These are phyloP conservation scores for Pardalotus punctatus DNA, from an alignment of 2,113 vertebrate genomes.

Conservation along the genomic window DNA sequence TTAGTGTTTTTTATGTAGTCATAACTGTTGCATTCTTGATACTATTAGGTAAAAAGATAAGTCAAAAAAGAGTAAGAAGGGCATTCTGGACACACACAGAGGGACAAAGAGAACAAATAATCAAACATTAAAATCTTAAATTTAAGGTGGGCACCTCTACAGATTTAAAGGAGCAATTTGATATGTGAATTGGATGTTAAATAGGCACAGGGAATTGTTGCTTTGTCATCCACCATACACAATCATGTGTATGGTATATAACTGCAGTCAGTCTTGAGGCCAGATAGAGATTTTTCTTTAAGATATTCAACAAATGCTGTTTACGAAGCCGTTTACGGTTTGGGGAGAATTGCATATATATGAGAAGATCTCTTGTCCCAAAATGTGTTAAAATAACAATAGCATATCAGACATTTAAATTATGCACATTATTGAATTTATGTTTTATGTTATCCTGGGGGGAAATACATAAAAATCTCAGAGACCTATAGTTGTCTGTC, in stretches of 20 bases:
- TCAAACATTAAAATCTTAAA: background rate
- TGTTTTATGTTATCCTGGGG: background rate
- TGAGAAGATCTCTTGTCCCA: background rate
- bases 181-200: background rate
- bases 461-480: background rate
- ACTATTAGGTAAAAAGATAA: background rate
- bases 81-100: background rate
- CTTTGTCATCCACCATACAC: background rate
- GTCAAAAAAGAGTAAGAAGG: background rate
- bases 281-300: background rate
- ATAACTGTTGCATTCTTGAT: background rate
- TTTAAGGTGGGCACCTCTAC: background rate
- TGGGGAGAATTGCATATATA: background rate
- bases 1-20: background rate
- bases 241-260: background rate
- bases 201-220: background rate
- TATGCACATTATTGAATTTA: background rate
- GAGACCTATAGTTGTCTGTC: background rate
- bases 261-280: background rate
- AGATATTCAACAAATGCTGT: background rate
- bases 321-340: background rate
- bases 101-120: background rate
- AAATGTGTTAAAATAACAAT: background rate
- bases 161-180: background rate
- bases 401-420: background rate